Evolutionary conservation across 2,797 vertebrate genomes (phyloP).

Genomic region (Kryptolebias ocellatus): DNA sequence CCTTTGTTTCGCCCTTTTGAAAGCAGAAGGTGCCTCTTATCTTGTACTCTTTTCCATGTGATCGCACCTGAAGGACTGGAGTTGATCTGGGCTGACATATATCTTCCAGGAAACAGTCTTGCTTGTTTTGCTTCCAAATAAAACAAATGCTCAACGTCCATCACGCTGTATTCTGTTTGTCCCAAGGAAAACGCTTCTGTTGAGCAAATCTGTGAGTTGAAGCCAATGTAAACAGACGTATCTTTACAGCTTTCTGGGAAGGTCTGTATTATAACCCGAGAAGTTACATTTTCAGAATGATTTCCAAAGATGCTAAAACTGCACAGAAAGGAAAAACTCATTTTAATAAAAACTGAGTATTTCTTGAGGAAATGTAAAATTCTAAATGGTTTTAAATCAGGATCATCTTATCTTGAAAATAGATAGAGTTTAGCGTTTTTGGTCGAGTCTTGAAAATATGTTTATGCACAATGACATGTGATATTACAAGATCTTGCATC

Average conservation of each 20-base stretch:
- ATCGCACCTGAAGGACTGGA: slow-evolving; percentile 38
- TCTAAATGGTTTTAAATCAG: too few species aligned
- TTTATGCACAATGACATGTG: too few species aligned
- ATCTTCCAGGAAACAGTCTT: slow-evolving; percentile 17
- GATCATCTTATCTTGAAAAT: too few species aligned
- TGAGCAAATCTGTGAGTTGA: slow-evolving; percentile 1
- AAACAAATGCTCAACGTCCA: slow-evolving; percentile 6
- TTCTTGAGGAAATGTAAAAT: too few species aligned
- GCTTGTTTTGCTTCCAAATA: slow-evolving; percentile 10
- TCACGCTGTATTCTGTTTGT: neutral
- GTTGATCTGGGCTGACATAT: slow-evolving; percentile 30
- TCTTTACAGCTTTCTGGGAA: neutral
- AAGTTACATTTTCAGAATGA: neutral
- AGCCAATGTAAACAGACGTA: neutral
- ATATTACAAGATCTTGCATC: too few species aligned
- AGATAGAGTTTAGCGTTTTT: too few species aligned
- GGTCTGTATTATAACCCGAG: neutral
- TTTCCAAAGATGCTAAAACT: slow-evolving; percentile 4
- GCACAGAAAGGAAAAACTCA: neutral
- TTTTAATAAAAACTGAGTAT: too few species aligned
- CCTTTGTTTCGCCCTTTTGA: slow-evolving; percentile 14
- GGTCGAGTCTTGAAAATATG: too few species aligned
- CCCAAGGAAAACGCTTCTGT: neutral
- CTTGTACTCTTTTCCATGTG: slow-evolving; percentile 24
- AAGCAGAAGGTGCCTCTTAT: slow-evolving; percentile 20